These are phyloP conservation scores for Boloria euphrosyne DNA, from an alignment of 2,888 invertebrate species.

Conservation along the genomic window DNA sequence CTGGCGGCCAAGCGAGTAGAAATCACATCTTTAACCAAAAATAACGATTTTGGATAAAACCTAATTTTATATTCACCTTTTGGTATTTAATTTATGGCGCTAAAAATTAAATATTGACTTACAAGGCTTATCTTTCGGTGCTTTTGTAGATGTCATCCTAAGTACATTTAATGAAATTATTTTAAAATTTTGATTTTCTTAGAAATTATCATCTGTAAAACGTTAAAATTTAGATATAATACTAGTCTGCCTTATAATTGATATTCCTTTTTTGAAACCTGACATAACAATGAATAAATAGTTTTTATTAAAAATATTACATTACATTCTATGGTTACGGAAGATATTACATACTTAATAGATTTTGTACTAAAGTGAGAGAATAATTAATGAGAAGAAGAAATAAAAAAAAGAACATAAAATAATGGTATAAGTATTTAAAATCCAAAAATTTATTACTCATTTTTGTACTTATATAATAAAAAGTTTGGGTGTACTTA, in stretches of 20 bases:
- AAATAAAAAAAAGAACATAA: too few species aligned
- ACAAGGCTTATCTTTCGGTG: constrained; percentile 67
- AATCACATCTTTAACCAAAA: constrained; percentile 31
- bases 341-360: too few species aligned
- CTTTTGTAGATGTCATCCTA: constrained; percentile 62
- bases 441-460: too few species aligned
- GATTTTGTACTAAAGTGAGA: too few species aligned
- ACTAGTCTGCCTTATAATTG: constrained; percentile 27
- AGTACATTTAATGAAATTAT: constrained; percentile 31
- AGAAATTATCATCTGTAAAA: constrained; percentile 19
- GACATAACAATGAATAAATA: constrained; percentile 2
- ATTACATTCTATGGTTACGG: not conserved
- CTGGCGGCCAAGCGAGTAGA: constrained; percentile 63
- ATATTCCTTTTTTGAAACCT: constrained; percentile 40
- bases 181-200: constrained; percentile 19
- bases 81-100: not conserved
- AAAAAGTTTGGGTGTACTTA: too few species aligned
- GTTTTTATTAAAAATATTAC: constrained; percentile 8
- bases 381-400: too few species aligned
- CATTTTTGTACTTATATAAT: too few species aligned
- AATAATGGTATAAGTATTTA: too few species aligned
- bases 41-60: not conserved
- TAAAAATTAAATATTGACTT: constrained; percentile 46
- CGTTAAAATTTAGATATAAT: constrained; percentile 36
- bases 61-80: not conserved